Base-by-base conservation (phyloP, 2,113 vertebrate genomes). In the Dissostichus mawsoni region DNA sequence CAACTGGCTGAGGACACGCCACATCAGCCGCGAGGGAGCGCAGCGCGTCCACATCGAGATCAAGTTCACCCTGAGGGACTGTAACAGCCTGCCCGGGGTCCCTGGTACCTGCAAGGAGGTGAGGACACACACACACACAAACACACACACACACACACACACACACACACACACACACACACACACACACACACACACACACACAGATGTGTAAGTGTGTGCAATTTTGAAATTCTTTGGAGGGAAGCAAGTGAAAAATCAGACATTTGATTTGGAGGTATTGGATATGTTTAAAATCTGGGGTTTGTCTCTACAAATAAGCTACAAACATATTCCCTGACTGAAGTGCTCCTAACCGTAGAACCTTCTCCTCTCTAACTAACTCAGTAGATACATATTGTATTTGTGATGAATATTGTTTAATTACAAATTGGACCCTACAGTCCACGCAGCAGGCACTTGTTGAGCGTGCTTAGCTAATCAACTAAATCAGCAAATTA, bases 1-100 rank as follows among this genome's bases (percentile, higher is more conserved):
- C 93, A 96, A 96, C 93, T 96, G 95, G 95, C 92, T 96, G 69
- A 92, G 95, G 78, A 96, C 95, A 0, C 91, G 94, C 1, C 95
- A 95, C 94, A 95, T 96, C 84, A 89, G 92, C 36, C 91, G 95
- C 11, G 94, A 95, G 16, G 95, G 94, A 50, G 96, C 96, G 8
- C 96, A 95, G 74, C 94, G 95, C 0, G 94, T 96, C 86, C 95
- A 96, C 90, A 95, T 96, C 2, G 96, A 96, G 91, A 96, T 96
- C 86, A 96, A 96, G 83, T 96, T 96, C 83, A 96, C 96, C 29
- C 90, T 96, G 74, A 93, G 96, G 61, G 96, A 96, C 93, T 96
- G 96, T 68, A 96, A 96, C 88, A 96, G 96, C 81, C 91, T 96
- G 74, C 95, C 96, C 0, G 96, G 95, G 16, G 95, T 96, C 36